phyloP scores from a whole-genome alignment of 2,888 invertebrate species.

The Elmis aenea region DNA sequence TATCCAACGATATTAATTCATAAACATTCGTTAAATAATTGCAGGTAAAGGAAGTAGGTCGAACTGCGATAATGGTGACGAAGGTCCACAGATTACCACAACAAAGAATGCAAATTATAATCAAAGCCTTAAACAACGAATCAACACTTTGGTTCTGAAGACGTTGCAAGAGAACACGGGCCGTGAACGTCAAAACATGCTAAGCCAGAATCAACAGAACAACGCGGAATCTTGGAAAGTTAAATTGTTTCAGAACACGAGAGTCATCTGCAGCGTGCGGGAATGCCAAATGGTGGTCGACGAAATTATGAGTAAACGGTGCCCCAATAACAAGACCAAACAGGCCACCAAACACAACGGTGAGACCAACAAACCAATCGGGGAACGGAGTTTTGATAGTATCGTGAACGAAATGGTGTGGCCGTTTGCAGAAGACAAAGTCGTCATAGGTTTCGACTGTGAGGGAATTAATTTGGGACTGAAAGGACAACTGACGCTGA shows the following conservation, averaged over 20 bases:
- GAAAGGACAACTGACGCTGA: conserved; percentile 81
- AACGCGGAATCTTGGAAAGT: conserved; percentile 71
- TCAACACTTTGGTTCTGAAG: conserved; percentile 82
- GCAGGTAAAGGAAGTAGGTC: too few species aligned
- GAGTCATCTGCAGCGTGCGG: conserved; percentile 72
- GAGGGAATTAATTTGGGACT: conserved; percentile 90
- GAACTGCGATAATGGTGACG: neutral
- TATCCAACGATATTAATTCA: too few species aligned
- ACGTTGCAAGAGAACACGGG: conserved; percentile 83
- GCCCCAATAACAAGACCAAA: conserved; percentile 22
- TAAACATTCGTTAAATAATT: neutral
- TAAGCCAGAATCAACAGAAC: conserved; percentile 34
- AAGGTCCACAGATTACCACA: conserved; percentile 42
- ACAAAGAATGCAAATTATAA: conserved; percentile 49
- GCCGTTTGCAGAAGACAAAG: conserved; percentile 46
- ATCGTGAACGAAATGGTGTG: conserved; percentile 21
- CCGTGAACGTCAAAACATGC: conserved; percentile 49
- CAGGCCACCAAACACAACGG: conserved; percentile 2
- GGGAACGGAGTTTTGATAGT: conserved; percentile 1
- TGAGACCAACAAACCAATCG: neutral
- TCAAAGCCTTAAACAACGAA: conserved; percentile 81
- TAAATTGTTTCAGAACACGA: conserved; percentile 74
- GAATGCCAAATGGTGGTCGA: conserved; percentile 75
- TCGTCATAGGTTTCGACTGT: conserved; percentile 80
- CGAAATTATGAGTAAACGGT: conserved; percentile 60